Base-by-base conservation (phyloP, 2,113 vertebrate species). In the Otus sunia region DNA sequence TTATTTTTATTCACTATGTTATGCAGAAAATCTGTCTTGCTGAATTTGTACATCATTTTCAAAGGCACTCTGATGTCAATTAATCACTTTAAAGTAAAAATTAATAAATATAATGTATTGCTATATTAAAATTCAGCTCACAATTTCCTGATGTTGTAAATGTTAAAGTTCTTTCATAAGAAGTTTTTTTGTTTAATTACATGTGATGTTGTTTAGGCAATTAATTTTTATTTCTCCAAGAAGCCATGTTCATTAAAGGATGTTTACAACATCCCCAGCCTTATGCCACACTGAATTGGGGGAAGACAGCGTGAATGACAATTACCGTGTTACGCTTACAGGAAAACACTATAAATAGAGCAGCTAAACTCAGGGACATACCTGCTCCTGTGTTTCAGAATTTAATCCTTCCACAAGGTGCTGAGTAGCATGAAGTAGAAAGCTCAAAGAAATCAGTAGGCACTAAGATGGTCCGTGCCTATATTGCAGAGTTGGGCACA, bases 331-430 rank as follows among this genome's bases (percentile, higher is more conserved):
- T 88, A 58, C 3, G 9, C 72, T 80, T 59, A 49, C 77, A 92
- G 94, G 90, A 93, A 95, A 95, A 79, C 66, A 55, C 71, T 87
- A 94, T 91, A 92, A 91, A 87, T 92, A 96, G 87, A 68, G 34
- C 39, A 86, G 60, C 69, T 96, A 79, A 91, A 90, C 43, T 90
- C 86, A 82, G 83, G n/a, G 30, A 62, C 79, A 92, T 64, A 95
- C 62, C 92, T 87, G 87, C 64, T 59, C 34, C 69, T 87, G 23
- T 64, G 68, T 49, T 90, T 88, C 64, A 89, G 75, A 69, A 66
- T 76, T n/a, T 75, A 96, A 84, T 91, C 84, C 80, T 75, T 6
- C 2, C 34, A 18, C 30, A 76, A 82, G 90, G 58, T 80, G 69
- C 81, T 82, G 64, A 94, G 52, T 5, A 47, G 36, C 3, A 2